Conservation (phyloP, 2,888 invertebrate genomes). For the Caenorhabditis panamensis region DNA sequence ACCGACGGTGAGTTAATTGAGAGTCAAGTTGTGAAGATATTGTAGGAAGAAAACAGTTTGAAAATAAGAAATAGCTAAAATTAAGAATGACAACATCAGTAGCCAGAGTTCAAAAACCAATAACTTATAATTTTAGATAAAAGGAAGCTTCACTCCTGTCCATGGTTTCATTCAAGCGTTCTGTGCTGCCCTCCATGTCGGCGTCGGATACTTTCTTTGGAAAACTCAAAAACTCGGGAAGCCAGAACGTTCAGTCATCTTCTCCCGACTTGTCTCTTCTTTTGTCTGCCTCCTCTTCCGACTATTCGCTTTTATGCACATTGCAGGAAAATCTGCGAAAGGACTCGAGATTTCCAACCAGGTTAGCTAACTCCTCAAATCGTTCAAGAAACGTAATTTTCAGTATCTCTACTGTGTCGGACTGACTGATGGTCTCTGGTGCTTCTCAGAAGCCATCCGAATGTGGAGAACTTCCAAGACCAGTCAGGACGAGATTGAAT, state of each 20-base stretch:
- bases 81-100: not conserved
- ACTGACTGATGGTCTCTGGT: constrained; percentile 74
- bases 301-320: constrained; percentile 73
- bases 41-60: no score
- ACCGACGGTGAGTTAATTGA: constrained; percentile 55
- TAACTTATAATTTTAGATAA: constrained; percentile 56
- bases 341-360: constrained; percentile 73
- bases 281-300: constrained; percentile 73
- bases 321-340: constrained; percentile 69
- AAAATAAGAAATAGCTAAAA: not conserved
- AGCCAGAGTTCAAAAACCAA: no score
- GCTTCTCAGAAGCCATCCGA: constrained; percentile 67
- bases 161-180: constrained; percentile 74
- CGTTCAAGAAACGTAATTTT: not conserved
- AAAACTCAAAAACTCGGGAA: constrained; percentile 55
- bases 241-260: constrained; percentile 66
- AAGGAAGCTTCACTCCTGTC: constrained; percentile 67
- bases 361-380: constrained; percentile 33
- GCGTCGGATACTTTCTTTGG: constrained; percentile 64
- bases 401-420: constrained; percentile 72
- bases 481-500: constrained; percentile 70
- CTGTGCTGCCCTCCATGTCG: constrained; percentile 72
- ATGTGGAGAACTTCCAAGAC: constrained; percentile 64
- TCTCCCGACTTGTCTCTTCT: constrained; percentile 72
- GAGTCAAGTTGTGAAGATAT: not conserved